phyloP scores from a whole-genome alignment of 2,888 invertebrate genomes.

The Lycophotia porphyrea region DNA sequence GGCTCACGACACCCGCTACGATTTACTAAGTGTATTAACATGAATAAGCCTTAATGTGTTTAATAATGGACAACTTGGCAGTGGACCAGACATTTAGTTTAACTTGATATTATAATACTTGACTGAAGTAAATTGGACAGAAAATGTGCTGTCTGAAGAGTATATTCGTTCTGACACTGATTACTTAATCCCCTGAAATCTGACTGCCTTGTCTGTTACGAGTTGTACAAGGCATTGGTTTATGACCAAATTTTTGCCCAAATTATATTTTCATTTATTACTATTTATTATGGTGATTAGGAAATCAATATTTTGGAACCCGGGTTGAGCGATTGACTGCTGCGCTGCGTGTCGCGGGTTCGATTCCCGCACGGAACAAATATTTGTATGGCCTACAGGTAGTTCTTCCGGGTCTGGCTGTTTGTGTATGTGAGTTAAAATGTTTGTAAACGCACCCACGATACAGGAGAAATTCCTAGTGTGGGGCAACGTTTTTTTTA shows the following conservation, averaged over 20 bases:
- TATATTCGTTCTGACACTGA: conserved; percentile 23
- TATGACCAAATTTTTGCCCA: background rate
- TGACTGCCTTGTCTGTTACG: conserved; percentile 9
- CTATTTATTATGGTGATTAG: no score
- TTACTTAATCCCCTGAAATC: conserved; percentile 30
- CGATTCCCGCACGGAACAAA: no score
- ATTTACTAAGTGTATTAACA: conserved; percentile 64
- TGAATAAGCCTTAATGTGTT: conserved; percentile 61
- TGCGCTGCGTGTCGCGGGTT: no score
- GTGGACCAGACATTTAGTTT: conserved; percentile 64
- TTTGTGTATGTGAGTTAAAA: no score
- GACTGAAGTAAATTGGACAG: conserved; percentile 63
- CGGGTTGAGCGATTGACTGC: no score
- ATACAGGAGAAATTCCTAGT: no score
- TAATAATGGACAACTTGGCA: conserved; percentile 69
- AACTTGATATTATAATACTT: conserved; percentile 60
- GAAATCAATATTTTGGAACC: background rate
- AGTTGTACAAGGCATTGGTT: conserved; percentile 2
- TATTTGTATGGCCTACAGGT: no score
- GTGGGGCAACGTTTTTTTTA: no score
- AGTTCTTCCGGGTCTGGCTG: no score
- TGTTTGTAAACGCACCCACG: no score
- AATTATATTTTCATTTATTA: no score
- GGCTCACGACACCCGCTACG: conserved; percentile 53
- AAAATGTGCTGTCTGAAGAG: conserved; percentile 39